A percentile compares a stretch with the other conserved stretches of the same genome.
Conservation (phyloP, 2,888 invertebrate genomes). For the Ochropacha duplaris region DNA sequence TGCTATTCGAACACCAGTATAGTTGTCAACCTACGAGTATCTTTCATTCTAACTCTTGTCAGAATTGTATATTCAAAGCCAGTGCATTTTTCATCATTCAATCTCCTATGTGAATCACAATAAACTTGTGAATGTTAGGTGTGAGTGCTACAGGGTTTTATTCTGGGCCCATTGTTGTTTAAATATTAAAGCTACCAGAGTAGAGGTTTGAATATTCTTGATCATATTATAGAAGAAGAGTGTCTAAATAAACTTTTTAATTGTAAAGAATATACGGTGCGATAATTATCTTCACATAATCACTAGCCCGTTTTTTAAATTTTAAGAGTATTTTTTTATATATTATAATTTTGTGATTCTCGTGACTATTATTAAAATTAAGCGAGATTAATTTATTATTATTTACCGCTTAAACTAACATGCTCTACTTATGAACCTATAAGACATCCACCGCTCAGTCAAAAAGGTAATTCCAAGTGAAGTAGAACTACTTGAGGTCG, state of each 20-base stretch:
- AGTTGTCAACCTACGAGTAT: conserved; percentile 32
- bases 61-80: conserved; percentile 58
- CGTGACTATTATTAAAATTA: not conserved
- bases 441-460: not conserved
- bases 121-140: conserved; percentile 31
- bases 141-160: conserved; percentile 27
- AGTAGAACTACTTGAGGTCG: conserved; percentile 27
- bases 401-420: not conserved
- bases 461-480: conserved; percentile 9
- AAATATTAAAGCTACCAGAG: conserved; percentile 5
- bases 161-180: conserved; percentile 12
- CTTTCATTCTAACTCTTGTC: conserved; percentile 54
- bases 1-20: conserved; percentile 44
- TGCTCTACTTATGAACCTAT: not conserved
- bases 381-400: not conserved
- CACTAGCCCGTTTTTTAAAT: no score
- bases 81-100: conserved; percentile 71
- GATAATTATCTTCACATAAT: no score
- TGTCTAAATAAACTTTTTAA: no score
- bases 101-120: conserved; percentile 50
- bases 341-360: no score
- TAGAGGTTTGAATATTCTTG: not conserved
- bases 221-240: no score
- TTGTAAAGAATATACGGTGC: no score
- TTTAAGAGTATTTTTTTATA: no score